A percentile compares a stretch with the other conserved stretches of the same genome.
Evolutionary conservation across 1,140 invertebrate genomes (phyloP).

Genomic region (Helicoverpa armigera): DNA sequence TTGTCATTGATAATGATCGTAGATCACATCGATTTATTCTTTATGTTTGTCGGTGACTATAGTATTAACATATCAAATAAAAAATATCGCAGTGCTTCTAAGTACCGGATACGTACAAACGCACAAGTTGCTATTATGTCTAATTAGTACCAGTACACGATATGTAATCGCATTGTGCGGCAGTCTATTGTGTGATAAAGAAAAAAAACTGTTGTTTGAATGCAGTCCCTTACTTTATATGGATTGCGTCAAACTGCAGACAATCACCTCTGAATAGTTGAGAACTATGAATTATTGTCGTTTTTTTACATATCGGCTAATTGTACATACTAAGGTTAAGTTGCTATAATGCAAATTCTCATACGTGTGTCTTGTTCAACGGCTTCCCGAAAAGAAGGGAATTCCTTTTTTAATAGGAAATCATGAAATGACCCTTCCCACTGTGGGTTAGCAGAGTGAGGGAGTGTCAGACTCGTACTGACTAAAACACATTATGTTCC

Average conservation of each 20-base stretch:
- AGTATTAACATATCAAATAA: conserved; percentile 48
- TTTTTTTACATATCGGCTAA: no score
- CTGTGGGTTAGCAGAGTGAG: no score
- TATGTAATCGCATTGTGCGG: conserved; percentile 61
- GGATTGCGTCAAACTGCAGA: conserved; percentile 1
- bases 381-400: no score
- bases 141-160: conserved; percentile 59
- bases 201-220: conserved; percentile 19
- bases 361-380: no score
- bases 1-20: conserved; percentile 19
- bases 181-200: conserved; percentile 11
- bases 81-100: conserved; percentile 41
- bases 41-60: not conserved
- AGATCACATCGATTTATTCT: conserved; percentile 27
- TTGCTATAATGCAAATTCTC: no score
- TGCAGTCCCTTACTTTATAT: not conserved
- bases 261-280: not conserved
- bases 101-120: conserved; percentile 38
- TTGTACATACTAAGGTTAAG: no score
- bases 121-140: conserved; percentile 49
- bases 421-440: no score
- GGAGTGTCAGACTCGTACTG: no score
- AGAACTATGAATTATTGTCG: no score
- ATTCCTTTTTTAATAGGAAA: no score
- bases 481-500: no score